Conservation (phyloP, 2,113 vertebrate genomes). For the Raphicerus campestris region DNA sequence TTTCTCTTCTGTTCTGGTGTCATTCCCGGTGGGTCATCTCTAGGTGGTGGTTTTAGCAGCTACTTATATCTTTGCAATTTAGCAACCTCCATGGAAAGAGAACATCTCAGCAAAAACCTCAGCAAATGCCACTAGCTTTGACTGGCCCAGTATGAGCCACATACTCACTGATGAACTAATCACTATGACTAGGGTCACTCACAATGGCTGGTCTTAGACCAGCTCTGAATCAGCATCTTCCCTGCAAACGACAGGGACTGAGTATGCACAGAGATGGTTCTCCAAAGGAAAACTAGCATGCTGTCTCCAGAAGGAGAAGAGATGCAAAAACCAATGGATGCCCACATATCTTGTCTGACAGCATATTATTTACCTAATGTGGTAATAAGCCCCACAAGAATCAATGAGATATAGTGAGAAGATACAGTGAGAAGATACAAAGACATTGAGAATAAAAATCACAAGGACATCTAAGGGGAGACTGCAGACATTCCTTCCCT, state of each 20-base stretch:
- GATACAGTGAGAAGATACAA: neutral
- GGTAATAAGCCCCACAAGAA: neutral
- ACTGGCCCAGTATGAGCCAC: neutral
- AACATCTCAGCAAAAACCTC: neutral
- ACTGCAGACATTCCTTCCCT: neutral
- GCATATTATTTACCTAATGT: neutral
- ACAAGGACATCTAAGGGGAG: neutral
- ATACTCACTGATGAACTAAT: neutral
- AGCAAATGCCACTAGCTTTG: neutral
- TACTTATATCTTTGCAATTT: neutral
- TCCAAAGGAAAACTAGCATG: neutral
- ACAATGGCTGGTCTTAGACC: neutral
- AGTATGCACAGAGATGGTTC: neutral
- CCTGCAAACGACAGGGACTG: neutral
- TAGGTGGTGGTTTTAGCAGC: too few relatives aligned
- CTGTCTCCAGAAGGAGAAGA: neutral
- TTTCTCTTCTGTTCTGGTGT: neutral
- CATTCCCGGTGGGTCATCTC: neutral
- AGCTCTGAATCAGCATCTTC: neutral
- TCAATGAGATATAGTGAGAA: neutral
- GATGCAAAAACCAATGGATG: neutral
- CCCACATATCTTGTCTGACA: neutral
- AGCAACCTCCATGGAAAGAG: neutral
- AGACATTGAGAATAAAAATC: neutral
- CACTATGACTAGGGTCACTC: neutral